A percentile compares a stretch with the other conserved stretches of the same genome.
These are phyloP conservation scores for Datnioides undecimradiatus DNA, from an alignment of 2,113 vertebrate genomes.

Conservation along the genomic window DNA sequence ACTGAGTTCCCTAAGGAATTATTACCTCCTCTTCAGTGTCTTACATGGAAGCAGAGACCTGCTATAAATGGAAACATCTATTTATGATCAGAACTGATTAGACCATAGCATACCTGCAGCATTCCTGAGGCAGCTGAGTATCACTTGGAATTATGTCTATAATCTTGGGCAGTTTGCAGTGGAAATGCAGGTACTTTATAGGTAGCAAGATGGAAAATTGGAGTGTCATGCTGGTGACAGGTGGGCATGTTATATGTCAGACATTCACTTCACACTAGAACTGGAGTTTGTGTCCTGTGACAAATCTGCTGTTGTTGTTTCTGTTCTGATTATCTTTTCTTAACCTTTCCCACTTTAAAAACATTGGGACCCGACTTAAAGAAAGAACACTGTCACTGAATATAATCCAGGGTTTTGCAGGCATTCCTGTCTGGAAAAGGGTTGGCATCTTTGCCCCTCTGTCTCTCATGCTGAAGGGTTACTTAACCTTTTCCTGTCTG, in stretches of 20 bases:
- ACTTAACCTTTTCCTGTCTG: slow-evolving; percentile 50
- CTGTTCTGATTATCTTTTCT: not conserved
- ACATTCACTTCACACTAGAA: not conserved
- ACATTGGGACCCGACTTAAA: too few relatives aligned
- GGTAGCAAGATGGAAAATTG: not conserved
- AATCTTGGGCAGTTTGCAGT: not conserved
- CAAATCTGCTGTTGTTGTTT: not conserved
- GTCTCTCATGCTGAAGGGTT: slow-evolving; percentile 30
- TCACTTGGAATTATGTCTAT: not conserved
- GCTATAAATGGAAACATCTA: slow-evolving; percentile 4
- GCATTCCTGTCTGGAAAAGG: not conserved
- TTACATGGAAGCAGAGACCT: not conserved
- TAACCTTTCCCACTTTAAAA: not conserved
- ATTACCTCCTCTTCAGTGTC: not conserved
- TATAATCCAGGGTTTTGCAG: not conserved
- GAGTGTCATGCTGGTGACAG: too few relatives aligned
- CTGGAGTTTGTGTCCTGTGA: not conserved
- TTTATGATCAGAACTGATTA: slow-evolving; percentile 5
- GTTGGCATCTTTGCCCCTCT: slow-evolving; percentile 37
- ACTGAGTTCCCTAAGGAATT: not conserved
- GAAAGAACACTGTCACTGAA: not conserved
- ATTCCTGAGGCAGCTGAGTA: not conserved
- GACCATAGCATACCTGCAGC: not conserved
- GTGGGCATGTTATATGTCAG: too few relatives aligned
- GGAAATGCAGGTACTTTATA: not conserved